phyloP scores from a whole-genome alignment of 2,888 invertebrate species.

The Penaeus monodon region DNA sequence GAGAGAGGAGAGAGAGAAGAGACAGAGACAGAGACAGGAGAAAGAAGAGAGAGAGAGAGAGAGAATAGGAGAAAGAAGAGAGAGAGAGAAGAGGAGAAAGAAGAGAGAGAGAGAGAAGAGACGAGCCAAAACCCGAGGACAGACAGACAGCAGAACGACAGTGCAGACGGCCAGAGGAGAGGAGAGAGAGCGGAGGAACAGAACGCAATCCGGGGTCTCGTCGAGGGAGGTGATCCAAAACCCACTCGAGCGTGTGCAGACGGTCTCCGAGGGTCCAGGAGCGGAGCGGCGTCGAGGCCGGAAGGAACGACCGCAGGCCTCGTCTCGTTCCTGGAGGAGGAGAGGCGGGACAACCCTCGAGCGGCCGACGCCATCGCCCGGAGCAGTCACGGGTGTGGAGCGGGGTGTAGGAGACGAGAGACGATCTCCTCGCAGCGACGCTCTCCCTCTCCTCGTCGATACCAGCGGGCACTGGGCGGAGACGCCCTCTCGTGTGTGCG shows the following conservation, averaged over 20 bases:
- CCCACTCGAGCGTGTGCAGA: too few species aligned
- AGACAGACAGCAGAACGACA: neutral
- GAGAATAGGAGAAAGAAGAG: neutral
- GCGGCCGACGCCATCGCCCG: too few species aligned
- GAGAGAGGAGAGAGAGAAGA: neutral
- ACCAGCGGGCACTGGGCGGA: conserved; percentile 38
- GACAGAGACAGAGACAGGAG: neutral
- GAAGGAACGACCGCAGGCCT: too few species aligned
- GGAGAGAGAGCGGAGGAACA: neutral
- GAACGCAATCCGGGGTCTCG: too few species aligned
- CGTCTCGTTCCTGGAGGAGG: neutral
- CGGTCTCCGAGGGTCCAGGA: too few species aligned
- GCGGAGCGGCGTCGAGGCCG: too few species aligned
- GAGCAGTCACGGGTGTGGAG: too few species aligned
- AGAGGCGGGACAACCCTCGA: too few species aligned
- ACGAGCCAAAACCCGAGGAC: neutral
- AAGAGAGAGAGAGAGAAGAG: neutral
- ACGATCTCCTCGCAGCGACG: conserved; percentile 33
- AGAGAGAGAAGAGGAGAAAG: neutral
- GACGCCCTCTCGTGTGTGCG: too few species aligned
- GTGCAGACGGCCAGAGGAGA: too few species aligned
- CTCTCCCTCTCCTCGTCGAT: conserved; percentile 29
- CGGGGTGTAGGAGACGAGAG: conserved; percentile 23
- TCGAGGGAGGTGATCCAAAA: too few species aligned
- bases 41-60: neutral